These are phyloP conservation scores for Chymomyza caudatula DNA, from an alignment of 2,888 invertebrate species.

Conservation along the genomic window DNA sequence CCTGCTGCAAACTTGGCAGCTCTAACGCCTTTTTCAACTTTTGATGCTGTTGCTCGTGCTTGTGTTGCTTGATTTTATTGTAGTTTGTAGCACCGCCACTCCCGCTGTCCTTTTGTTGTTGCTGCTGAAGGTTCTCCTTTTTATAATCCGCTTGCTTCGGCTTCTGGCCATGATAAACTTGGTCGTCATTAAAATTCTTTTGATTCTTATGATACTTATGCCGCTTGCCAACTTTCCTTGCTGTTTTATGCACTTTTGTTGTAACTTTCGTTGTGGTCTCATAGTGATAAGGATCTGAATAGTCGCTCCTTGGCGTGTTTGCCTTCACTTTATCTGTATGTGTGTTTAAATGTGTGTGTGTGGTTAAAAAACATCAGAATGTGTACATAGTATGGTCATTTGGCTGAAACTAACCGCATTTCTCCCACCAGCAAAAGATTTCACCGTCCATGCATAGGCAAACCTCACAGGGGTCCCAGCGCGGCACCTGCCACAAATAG, in stretches of 20 bases:
- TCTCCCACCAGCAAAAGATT: slow-evolving; percentile 84
- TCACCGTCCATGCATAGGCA: slow-evolving; percentile 83
- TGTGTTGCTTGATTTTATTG: slow-evolving; percentile 61
- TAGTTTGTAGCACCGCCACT: slow-evolving; percentile 45
- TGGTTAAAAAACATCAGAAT: slow-evolving; percentile 33
- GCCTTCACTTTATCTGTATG: slow-evolving; percentile 59
- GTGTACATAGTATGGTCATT: slow-evolving; percentile 37
- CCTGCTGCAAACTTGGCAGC: slow-evolving; percentile 11
- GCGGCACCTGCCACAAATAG: slow-evolving; percentile 80
- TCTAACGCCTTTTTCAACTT: slow-evolving; percentile 27
- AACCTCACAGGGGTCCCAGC: slow-evolving; percentile 82
- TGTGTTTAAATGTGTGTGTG: slow-evolving; percentile 7
- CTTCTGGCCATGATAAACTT: slow-evolving; percentile 62
- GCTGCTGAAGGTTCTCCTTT: slow-evolving; percentile 43
- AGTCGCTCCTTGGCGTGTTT: slow-evolving; percentile 45
- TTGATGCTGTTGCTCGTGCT: slow-evolving; percentile 48
- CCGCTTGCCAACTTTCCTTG: slow-evolving; percentile 58
- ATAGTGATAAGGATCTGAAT: slow-evolving; percentile 65
- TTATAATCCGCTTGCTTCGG: slow-evolving; percentile 59
- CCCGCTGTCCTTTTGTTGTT: slow-evolving; percentile 10
- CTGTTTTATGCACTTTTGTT: slow-evolving; percentile 61
- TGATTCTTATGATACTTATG: slow-evolving; percentile 64
- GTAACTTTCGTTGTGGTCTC: slow-evolving; percentile 67
- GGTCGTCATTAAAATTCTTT: slow-evolving; percentile 69
- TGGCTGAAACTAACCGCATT: slow-evolving; percentile 79